A percentile compares a stretch with the other conserved stretches of the same genome.
These are phyloP conservation scores for Tromatobia lineatoria DNA, from an alignment of 2,888 invertebrate species.

Conservation along the genomic window DNA sequence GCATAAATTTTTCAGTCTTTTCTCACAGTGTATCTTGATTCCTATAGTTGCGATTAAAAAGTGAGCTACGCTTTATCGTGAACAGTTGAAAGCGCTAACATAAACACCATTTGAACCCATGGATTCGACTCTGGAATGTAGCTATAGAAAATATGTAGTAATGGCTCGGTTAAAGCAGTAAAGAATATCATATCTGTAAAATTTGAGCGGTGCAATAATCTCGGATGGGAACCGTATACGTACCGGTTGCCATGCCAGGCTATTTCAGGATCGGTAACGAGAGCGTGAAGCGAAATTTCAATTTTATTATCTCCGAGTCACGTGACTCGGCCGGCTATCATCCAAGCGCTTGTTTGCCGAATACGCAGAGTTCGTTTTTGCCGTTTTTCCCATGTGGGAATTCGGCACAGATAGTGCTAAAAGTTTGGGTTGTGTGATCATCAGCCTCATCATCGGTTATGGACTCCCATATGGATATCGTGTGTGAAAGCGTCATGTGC, in stretches of 20 bases:
- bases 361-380: slow-evolving; percentile 38
- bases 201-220: slow-evolving; percentile 48
- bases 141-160: background rate
- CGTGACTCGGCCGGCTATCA: slow-evolving; percentile 24
- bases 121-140: background rate
- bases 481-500: background rate
- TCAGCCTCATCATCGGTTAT: slow-evolving; percentile 1
- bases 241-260: background rate
- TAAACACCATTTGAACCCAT: background rate
- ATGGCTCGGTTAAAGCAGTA: slow-evolving; percentile 2
- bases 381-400: slow-evolving; percentile 2
- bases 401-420: background rate
- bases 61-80: background rate
- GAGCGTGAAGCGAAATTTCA: slow-evolving; percentile 48
- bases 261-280: slow-evolving; percentile 50
- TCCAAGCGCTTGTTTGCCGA: slow-evolving; percentile 37
- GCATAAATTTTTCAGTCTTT: too few relatives aligned
- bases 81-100: background rate
- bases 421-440: background rate
- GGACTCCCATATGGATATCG: background rate
- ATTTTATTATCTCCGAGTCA: slow-evolving; percentile 58
- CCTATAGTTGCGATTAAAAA: background rate
- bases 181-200: slow-evolving; percentile 44
- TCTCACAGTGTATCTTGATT: background rate
- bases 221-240: background rate